These are phyloP conservation scores for Apis florea DNA, from an alignment of 1,140 invertebrate species.

Conservation along the genomic window DNA sequence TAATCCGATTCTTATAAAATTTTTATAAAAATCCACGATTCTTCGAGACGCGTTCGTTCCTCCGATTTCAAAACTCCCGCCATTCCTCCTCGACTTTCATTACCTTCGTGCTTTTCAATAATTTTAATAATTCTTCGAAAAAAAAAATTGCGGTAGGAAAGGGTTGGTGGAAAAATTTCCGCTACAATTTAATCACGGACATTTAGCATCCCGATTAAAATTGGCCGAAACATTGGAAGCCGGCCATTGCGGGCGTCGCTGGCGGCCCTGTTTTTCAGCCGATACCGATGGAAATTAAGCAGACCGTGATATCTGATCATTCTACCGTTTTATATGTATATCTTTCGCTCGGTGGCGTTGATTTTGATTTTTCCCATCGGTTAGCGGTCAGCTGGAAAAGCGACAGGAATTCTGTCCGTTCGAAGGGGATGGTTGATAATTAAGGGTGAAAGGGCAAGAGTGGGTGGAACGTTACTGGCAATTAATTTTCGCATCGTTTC, in stretches of 20 bases:
- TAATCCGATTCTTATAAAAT: too few species aligned
- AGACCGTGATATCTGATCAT: slow-evolving; percentile 56
- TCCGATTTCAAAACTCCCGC: too few species aligned
- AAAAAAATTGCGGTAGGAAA: not conserved
- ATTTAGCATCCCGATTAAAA: slow-evolving; percentile 26
- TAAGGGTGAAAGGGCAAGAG: slow-evolving; percentile 45
- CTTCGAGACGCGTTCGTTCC: too few species aligned
- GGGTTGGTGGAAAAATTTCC: too few species aligned
- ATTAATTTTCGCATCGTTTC: slow-evolving; percentile 51
- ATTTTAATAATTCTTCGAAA: too few species aligned
- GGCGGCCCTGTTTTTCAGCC: not conserved
- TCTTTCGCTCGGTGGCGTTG: slow-evolving; percentile 19
- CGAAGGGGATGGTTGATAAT: slow-evolving; percentile 31
- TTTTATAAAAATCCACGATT: too few species aligned
- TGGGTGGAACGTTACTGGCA: slow-evolving; percentile 35
- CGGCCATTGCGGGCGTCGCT: not conserved
- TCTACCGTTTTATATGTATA: slow-evolving; percentile 51
- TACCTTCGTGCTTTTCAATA: not conserved
- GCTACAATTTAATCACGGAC: slow-evolving; percentile 1
- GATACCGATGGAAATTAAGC: slow-evolving; percentile 48
- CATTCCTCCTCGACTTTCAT: not conserved
- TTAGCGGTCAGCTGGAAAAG: slow-evolving; percentile 23
- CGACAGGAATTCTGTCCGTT: slow-evolving; percentile 19
- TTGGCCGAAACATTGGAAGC: not conserved
- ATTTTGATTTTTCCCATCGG: slow-evolving; percentile 3